Conservation (phyloP, 2,797 vertebrate genomes). For the Notamacropus eugenii region DNA sequence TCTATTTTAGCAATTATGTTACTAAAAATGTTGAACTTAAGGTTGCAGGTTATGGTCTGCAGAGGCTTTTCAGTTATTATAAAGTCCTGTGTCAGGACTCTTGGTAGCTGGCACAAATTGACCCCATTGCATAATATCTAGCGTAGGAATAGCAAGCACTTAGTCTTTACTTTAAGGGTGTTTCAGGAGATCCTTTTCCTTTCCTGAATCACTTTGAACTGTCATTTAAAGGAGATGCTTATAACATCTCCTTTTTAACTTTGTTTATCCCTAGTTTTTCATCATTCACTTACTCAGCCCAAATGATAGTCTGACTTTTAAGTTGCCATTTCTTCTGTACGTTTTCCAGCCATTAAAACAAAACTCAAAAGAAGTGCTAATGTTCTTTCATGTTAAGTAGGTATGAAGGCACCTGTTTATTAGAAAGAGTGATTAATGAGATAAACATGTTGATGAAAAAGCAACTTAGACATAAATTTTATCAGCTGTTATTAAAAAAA, state of each 20-base stretch:
- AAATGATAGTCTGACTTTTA: slow-evolving; percentile 11
- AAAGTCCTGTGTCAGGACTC: neutral
- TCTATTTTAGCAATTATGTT: neutral
- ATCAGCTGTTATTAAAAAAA: neutral
- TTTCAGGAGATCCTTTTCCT: neutral
- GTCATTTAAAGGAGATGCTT: neutral
- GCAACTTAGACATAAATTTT: slow-evolving; percentile 12
- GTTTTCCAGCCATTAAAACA: slow-evolving; percentile 30
- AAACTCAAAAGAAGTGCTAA: neutral
- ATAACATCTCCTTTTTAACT: neutral
- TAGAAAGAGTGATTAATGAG: slow-evolving; percentile 1
- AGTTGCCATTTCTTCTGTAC: slow-evolving; percentile 30
- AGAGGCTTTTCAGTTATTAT: neutral
- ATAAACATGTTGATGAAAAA: slow-evolving; percentile 24
- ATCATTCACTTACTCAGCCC: slow-evolving; percentile 28
- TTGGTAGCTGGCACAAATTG: neutral
- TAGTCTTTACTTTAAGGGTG: neutral
- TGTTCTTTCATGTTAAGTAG: neutral
- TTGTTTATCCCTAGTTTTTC: neutral
- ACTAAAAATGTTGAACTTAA: neutral
- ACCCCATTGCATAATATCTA: neutral
- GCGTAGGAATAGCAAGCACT: neutral
- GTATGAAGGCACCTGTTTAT: slow-evolving; percentile 13
- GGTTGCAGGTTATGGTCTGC: neutral
- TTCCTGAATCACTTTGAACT: neutral